Base-by-base conservation (phyloP, 1,140 invertebrate genomes). In the Mercenaria mercenaria region DNA sequence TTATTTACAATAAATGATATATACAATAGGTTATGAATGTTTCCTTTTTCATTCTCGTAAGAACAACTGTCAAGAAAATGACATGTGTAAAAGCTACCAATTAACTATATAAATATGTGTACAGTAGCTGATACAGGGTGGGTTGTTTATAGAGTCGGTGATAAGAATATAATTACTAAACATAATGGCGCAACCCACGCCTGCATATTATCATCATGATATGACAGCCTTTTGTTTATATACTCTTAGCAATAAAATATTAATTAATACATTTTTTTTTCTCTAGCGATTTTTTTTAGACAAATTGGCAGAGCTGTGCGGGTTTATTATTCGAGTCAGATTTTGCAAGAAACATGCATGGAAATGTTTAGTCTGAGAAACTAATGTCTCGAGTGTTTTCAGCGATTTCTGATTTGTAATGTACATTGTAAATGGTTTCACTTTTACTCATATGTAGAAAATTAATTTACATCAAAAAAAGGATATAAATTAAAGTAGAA, bases 91-190 rank as follows among this genome's bases (percentile, higher is more conserved):
- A 67, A 20, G 77, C 29, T 77, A 61, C 86, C 86, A 88, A 88
- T 88, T 88, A 88, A 88, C 86, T 67, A 64, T 69, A 81, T 88
- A 80, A 88, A 88, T 88, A 88, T 88, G 81, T 88, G 86, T 81
- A 64, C 64, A 81, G 59, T 88, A 50, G 43, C 47, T 61, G 61
- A 47, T 64, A 50, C 34, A 32, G 86, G 86, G 86, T 72, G 86
- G 86, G 59, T 64, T 88, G 86, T 88, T 88, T 88, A 88, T 67
- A 88, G 47, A 88, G 41, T 32, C 4, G 4, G 59, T 32, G 86
- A 88, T 88, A 88, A 88, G 86, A 80, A 79, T 80, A 88, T 88
- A 56, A 88, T 88, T 80, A 79, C 86, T 81, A 88, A 72, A 39
- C 61, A 47, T 79, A 88, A 64, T 39, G 39, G 50, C 39, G 43